Evolutionary conservation across 2,797 vertebrate genomes (phyloP), one percentile per base, ranked within the genome.

Genomic region (Molossus alvarezi): DNA sequence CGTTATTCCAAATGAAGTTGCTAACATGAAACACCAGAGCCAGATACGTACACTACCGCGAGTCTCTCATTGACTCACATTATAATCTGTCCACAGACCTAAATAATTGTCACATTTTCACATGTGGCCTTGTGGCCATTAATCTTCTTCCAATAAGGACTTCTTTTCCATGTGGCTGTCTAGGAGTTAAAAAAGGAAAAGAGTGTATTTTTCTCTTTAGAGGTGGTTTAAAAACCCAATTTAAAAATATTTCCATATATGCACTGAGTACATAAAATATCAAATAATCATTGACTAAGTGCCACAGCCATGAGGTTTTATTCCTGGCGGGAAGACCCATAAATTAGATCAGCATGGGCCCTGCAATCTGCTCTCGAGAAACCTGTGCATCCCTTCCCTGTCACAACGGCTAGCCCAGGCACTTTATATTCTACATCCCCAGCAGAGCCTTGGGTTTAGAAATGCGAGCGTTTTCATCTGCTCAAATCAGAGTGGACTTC

Each of bases 381-480:
- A 94, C 85, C 96, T 96, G 85, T 53, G 55, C 73, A 77, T 96
- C 90, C 90, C 60, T 85, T 77, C 33, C 79, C 76, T 96, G 88
- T 95, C 95, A 94, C 60, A 77, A 90, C 15, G 23, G 65, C 64
- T 90, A 84, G 95, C 76, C 88, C 65, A 96, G 75, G 53, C 83
- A 88, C 64, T 94, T 96, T 84, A 51, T 93, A 85, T 7, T 96
- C 79, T 17, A 17, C 9, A 53, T 29, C 58, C 33, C 83, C 82
- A 57, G 75, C 29, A 82, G 86, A 95, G 67, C 45, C 76, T 65
- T 72, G 27, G 79, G 57, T 88, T 96, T 79, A 88, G 67, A 96
- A 97, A 97, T 45, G 67, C 88, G 90, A 41, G 33, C 1, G 1
- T 93, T 95, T 96, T 96, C 88, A 90, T 97, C 91, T 92, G 75